phyloP scores from a whole-genome alignment of 1,140 invertebrate genomes.

The Capitella teleta region DNA sequence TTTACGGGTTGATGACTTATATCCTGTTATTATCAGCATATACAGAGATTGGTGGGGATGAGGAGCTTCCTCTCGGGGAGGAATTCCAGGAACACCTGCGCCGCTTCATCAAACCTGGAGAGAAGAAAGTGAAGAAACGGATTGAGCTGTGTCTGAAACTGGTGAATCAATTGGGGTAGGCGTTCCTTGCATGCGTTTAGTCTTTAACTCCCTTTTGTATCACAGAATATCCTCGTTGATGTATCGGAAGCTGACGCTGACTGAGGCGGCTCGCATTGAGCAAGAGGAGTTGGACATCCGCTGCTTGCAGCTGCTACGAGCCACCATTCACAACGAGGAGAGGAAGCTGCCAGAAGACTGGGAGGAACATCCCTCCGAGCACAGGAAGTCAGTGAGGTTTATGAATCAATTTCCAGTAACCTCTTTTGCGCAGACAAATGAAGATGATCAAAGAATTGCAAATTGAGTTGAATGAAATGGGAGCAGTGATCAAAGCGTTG shows the following conservation, averaged over 20 bases:
- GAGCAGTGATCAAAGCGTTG: slow-evolving; percentile 32
- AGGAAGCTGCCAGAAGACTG: slow-evolving; percentile 36
- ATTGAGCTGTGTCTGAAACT: slow-evolving; percentile 12
- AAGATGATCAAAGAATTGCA: slow-evolving; percentile 31
- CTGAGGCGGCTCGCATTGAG: slow-evolving; percentile 14
- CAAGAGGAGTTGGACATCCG: slow-evolving; percentile 37
- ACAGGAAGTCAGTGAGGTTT: slow-evolving; percentile 8
- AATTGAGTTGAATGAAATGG: slow-evolving; percentile 29
- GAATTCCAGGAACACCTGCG: slow-evolving; percentile 17
- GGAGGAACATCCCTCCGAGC: slow-evolving; percentile 16
- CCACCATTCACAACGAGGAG: slow-evolving; percentile 39
- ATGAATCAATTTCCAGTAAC: too few species aligned
- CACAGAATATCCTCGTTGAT: slow-evolving; percentile 11
- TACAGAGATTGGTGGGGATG: slow-evolving; percentile 15
- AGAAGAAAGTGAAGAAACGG: slow-evolving; percentile 12
- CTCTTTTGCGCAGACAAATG: slow-evolving; percentile 33
- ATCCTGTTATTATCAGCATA: slow-evolving; percentile 10
- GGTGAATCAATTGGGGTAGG: slow-evolving; percentile 9
- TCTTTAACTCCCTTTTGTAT: not conserved
- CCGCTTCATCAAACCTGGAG: slow-evolving; percentile 10
- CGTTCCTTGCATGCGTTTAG: not conserved
- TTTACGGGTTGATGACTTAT: not conserved
- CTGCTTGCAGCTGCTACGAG: slow-evolving; percentile 35
- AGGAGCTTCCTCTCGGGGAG: slow-evolving; percentile 14
- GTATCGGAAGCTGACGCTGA: slow-evolving; percentile 9